Base-by-base conservation (phyloP, 2,797 vertebrate genomes). In the Helostoma temminkii region DNA sequence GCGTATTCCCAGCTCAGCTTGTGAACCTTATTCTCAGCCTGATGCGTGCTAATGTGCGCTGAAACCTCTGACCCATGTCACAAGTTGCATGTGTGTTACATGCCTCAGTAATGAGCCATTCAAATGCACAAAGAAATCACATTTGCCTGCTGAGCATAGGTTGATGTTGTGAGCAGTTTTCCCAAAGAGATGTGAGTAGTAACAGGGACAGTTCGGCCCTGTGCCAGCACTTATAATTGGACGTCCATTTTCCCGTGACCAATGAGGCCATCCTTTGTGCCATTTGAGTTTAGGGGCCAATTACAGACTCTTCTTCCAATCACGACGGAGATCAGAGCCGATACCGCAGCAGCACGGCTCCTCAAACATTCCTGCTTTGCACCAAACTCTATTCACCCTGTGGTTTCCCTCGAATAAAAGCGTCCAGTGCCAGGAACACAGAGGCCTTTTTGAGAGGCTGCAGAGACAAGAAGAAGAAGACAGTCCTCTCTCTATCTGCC, bases 171-270 rank as follows among this genome's bases (percentile, higher is more conserved):
- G 59, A 71, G 55, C 59, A 7, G 5, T 67, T 78, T 57, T 85
- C 69, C 43, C 66, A 86, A 81, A 71, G 67, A 19, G 71, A 5
- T 26, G 55, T 73, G 43, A 22, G 58, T 59, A 57, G 74, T 69
- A 60, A 52, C 58, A 55, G 42, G 50, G 48, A 46, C 70, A 63
- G 7, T 56, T 62, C 9, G 28, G 66, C 66, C 25, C 10, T 25
- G 61, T 71, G 76, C 82, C 84, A 85, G 57, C 66, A 71, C 19
- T 30, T 76, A 47, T 85, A 87, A 89, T 87, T 88, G 82, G 77
- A 83, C 9, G 19, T 80, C 66, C 74, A 71, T 80, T 83, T 76
- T 41, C 39, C 54, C 42, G 49, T 14, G 9, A 78, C 79, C 74
- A 79, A 39, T 80, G 82, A 90, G 61, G 71, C 60, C 34, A 3